Percentiles rank a stretch among this genome's conserved stretches.
These are phyloP conservation scores for Andricus quercusramuli DNA, from an alignment of 2,888 invertebrate species.

Conservation along the genomic window DNA sequence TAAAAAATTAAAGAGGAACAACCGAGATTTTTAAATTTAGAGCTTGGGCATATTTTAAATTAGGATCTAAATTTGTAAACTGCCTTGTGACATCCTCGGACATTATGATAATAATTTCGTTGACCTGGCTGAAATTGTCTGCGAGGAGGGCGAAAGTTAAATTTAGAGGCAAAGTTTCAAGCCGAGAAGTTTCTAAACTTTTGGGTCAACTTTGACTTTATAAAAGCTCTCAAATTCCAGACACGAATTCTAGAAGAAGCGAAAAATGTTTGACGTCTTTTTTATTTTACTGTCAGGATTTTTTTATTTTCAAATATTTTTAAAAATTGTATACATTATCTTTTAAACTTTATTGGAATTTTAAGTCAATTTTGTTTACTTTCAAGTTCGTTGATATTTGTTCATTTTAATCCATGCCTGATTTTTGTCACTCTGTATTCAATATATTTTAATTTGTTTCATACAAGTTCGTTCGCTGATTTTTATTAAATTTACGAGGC, in stretches of 20 bases:
- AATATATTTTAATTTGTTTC: background rate
- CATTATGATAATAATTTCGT: constrained; percentile 34
- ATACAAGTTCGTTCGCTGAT: background rate
- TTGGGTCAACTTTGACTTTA: constrained; percentile 13
- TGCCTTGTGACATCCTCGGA: background rate
- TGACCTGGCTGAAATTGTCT: constrained; percentile 20
- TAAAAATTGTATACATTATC: background rate
- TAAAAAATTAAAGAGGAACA: constrained; percentile 1
- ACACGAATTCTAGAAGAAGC: background rate
- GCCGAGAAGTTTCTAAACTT: constrained; percentile 22
- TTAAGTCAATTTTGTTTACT: background rate
- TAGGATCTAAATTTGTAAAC: constrained; percentile 1
- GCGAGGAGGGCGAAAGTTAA: constrained; percentile 23
- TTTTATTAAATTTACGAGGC: constrained; percentile 32
- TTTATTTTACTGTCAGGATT: no score
- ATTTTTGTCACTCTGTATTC: constrained; percentile 13
- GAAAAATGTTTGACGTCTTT: background rate
- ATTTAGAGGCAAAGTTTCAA: constrained; percentile 33
- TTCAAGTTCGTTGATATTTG: constrained; percentile 3
- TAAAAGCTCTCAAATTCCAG: background rate
- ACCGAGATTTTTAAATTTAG: background rate
- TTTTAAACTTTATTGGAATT: background rate
- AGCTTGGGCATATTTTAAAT: background rate
- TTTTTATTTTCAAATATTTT: no score
- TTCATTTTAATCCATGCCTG: background rate